Percentiles rank a stretch among this genome's conserved stretches.
phyloP scores from a whole-genome alignment of 2,113 vertebrate genomes.

The Recurvirostra avosetta region DNA sequence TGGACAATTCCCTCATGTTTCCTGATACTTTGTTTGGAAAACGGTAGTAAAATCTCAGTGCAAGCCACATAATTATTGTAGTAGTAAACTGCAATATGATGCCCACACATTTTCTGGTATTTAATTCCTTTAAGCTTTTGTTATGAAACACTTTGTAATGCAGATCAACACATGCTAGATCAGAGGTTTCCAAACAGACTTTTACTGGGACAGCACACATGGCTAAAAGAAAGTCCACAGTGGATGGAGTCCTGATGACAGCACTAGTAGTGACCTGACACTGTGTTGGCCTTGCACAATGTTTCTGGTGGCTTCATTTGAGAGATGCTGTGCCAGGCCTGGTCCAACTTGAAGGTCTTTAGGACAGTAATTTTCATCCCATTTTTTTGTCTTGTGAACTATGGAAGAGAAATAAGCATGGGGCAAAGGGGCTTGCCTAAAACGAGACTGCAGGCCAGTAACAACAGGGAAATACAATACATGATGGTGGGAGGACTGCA shows the following conservation, averaged over 20 bases:
- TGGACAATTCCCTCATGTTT: neutral
- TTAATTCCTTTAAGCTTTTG: conserved; percentile 2
- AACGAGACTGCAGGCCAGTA: neutral
- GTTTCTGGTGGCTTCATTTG: neutral
- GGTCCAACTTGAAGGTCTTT: neutral
- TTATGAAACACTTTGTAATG: neutral
- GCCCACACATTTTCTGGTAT: neutral
- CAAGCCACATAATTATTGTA: neutral
- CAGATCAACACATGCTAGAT: neutral
- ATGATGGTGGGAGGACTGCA: neutral
- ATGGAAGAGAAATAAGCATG: neutral
- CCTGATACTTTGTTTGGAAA: neutral
- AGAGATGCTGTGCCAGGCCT: neutral
- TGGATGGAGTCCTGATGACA: neutral
- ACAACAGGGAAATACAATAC: neutral
- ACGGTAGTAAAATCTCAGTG: neutral
- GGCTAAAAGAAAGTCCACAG: neutral
- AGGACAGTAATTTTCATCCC: neutral
- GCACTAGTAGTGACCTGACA: neutral
- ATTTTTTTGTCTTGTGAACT: neutral
- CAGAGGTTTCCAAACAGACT: neutral
- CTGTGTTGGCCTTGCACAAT: neutral
- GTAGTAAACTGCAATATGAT: neutral
- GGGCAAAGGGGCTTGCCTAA: neutral
- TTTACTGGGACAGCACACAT: neutral